A percentile compares a stretch with the other conserved stretches of the same genome.
These are phyloP conservation scores for Lepidocyrtoides sp. DNA, from an alignment of 2,888 invertebrate species.

Conservation along the genomic window DNA sequence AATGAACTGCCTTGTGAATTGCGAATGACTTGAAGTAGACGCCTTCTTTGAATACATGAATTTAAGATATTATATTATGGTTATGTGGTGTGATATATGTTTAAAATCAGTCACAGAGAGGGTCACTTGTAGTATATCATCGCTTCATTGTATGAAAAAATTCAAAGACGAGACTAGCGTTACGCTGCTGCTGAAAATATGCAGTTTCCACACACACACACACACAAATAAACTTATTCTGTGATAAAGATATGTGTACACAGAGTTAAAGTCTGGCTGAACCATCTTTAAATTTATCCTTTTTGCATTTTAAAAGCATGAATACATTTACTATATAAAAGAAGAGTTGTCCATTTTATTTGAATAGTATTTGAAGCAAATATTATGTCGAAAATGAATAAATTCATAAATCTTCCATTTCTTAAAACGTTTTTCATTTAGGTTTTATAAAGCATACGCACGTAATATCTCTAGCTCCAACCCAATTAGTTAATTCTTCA, in stretches of 20 bases:
- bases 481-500: slow-evolving; percentile 1
- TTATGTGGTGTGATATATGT: slow-evolving; percentile 25
- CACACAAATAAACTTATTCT: too few species aligned
- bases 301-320: not conserved
- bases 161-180: too few species aligned
- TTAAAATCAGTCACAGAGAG: slow-evolving; percentile 46
- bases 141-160: not conserved
- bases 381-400: not conserved
- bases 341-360: not conserved
- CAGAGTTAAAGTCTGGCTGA: too few species aligned
- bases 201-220: too few species aligned
- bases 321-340: not conserved
- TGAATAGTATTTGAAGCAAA: too few species aligned
- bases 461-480: not conserved
- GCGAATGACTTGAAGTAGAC: slow-evolving; percentile 61
- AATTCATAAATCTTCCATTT: not conserved
- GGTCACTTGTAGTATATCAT: slow-evolving; percentile 59
- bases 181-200: too few species aligned
- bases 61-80: slow-evolving; percentile 24
- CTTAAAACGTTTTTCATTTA: not conserved
- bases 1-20: slow-evolving; percentile 66
- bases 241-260: too few species aligned
- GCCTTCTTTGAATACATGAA: slow-evolving; percentile 54
- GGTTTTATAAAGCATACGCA: not conserved
- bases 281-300: not conserved